Percentiles rank a stretch among this genome's conserved stretches.
Evolutionary conservation across 1,140 invertebrate genomes (phyloP).

Genomic region (Achroia grisella): DNA sequence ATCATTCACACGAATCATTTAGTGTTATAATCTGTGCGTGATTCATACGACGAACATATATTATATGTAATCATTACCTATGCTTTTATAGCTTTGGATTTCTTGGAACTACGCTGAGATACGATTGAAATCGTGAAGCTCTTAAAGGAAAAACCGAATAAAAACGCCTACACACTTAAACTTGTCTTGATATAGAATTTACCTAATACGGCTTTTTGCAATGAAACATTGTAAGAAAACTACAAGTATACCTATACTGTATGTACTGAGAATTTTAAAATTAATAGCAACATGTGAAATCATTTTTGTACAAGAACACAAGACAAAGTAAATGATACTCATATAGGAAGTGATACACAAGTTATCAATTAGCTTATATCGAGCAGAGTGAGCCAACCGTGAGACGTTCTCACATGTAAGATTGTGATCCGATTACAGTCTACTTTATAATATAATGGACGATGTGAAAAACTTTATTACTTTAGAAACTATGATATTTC

Average conservation of each 20-base stretch:
- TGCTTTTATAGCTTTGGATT: not conserved
- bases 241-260: no score
- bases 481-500: no score
- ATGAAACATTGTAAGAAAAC: no score
- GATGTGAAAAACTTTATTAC: constrained; percentile 46
- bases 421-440: constrained; percentile 44
- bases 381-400: constrained; percentile 33
- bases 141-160: constrained; percentile 21
- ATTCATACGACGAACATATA: no score
- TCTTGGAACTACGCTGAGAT: constrained; percentile 4
- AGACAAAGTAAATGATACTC: not conserved
- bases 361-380: constrained; percentile 21
- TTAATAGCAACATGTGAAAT: no score
- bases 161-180: constrained; percentile 16
- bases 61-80: no score
- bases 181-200: not conserved
- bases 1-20: no score
- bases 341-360: not conserved
- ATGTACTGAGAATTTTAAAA: not conserved
- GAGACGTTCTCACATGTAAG: constrained; percentile 49
- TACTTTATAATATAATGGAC: constrained; percentile 13
- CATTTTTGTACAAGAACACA: not conserved
- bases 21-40: no score
- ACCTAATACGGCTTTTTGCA: not conserved
- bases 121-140: constrained; percentile 14